These are phyloP conservation scores for Peromyscus californicus DNA, from an alignment of 2,113 vertebrate genomes.

Conservation along the genomic window DNA sequence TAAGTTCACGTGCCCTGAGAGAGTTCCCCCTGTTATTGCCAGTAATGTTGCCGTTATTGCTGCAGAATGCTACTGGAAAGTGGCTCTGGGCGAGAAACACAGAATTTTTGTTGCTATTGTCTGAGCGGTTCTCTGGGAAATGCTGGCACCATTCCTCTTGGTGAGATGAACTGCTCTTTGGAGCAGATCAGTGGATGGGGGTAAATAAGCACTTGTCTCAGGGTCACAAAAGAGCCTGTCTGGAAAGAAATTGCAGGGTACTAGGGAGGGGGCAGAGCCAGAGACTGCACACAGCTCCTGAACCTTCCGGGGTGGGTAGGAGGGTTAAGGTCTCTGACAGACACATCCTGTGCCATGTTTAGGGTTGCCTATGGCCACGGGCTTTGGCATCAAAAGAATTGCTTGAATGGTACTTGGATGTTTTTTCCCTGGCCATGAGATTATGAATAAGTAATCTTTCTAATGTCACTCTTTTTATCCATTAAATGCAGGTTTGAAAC, in stretches of 20 bases:
- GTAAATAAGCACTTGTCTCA: constrained; percentile 78
- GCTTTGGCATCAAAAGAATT: neutral
- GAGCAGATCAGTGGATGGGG: constrained; percentile 1
- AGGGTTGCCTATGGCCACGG: neutral
- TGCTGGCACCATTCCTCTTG: constrained; percentile 45
- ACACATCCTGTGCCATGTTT: neutral
- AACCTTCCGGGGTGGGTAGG: neutral
- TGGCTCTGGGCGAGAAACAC: neutral
- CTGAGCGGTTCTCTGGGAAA: constrained; percentile 14
- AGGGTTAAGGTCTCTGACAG: neutral
- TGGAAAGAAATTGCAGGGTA: constrained; percentile 74
- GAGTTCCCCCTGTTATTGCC: neutral
- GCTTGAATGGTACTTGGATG: neutral
- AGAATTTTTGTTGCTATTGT: neutral
- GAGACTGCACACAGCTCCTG: neutral
- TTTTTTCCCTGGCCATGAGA: neutral
- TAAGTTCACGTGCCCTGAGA: fast-evolving
- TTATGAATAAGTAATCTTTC: neutral
- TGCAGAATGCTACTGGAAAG: constrained; percentile 13
- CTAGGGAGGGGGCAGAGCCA: neutral
- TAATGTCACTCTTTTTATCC: neutral
- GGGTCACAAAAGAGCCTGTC: constrained; percentile 67
- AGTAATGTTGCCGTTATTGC: neutral
- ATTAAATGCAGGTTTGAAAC: neutral
- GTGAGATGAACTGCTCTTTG: constrained; percentile 34